Base-by-base conservation (phyloP, 2,797 vertebrate species). In the Melanogrammus aeglefinus region DNA sequence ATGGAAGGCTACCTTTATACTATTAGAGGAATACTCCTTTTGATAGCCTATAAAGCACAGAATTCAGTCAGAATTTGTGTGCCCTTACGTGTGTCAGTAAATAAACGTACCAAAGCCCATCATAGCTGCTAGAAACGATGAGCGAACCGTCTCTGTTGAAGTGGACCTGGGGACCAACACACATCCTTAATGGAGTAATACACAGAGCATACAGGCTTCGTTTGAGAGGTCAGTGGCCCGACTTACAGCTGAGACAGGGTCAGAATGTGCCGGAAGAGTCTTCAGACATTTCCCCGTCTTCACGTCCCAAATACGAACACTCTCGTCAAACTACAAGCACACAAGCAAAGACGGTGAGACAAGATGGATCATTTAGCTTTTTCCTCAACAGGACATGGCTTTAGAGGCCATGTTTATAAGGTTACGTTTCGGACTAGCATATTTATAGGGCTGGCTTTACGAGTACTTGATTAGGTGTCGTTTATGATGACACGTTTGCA, bases 241-340 rank as follows among this genome's bases (percentile, higher is more conserved):
- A 88, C 98, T 95, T 86, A 99, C 98, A 1, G 98, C 98, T 2
- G 98, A 99, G 76, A 99, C 98, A 0, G 98, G 98, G 86, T 99
- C 98, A 0, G 98, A 99, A 83, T 99, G 98, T 6, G 98, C 98
- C 0, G 98, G 98, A 90, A 99, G 84, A 0, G 98, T 99, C 94
- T 99, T 99, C 91, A 99, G 95, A 92, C 98, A 99, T 91, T 99
- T 99, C 74, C 98, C 98, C 0, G 98, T 99, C 86, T 99, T 99
- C 86, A 99, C 98, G 0, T 99, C 98, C 98, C 98, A 99, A 94
- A 99, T 99, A 91, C 98, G 90, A 41, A 99, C 98, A 0, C 98
- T 99, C 79, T 99, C 98, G 0, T 99, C 98, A 80, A 99, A 99
- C 98, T 99, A 87, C 16, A 0, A 81, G 76, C 75, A 44, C 38